A percentile compares a stretch with the other conserved stretches of the same genome.
Evolutionary conservation across 2,797 vertebrate genomes (phyloP).

Genomic region (Champsocephalus esox): DNA sequence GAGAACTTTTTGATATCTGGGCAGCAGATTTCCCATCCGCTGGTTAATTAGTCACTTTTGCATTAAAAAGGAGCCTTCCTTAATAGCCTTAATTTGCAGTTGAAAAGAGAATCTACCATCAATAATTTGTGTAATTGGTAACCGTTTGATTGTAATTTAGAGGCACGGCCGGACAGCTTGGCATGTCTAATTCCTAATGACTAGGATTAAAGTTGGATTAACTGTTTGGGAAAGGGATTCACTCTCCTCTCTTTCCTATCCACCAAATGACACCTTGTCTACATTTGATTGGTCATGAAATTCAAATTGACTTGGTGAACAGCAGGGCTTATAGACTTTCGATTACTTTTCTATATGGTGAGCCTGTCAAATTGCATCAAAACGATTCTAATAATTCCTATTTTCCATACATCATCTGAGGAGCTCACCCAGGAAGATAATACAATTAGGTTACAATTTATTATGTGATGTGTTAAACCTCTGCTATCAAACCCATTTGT

Average conservation of each 20-base stretch:
- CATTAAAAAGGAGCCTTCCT: slow-evolving; percentile 99
- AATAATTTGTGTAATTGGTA: slow-evolving; percentile 99
- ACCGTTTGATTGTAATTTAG: slow-evolving; percentile 99
- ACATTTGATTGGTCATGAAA: slow-evolving; percentile 94
- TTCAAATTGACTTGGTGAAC: slow-evolving; percentile 84
- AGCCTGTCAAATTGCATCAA: slow-evolving; percentile 71
- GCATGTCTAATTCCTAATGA: slow-evolving; percentile 99
- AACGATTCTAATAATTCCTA: slow-evolving; percentile 60
- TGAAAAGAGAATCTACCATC: slow-evolving; percentile 99
- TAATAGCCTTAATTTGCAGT: slow-evolving; percentile 99
- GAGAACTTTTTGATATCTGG: slow-evolving; percentile 99
- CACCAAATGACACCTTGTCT: slow-evolving; percentile 95
- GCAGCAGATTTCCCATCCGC: slow-evolving; percentile 99
- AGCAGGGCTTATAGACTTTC: slow-evolving; percentile 70
- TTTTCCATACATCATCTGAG: slow-evolving; percentile 40
- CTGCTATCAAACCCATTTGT: slow-evolving; percentile 71
- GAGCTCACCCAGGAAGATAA: slow-evolving; percentile 40
- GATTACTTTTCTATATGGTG: slow-evolving; percentile 66
- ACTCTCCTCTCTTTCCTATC: slow-evolving; percentile 82
- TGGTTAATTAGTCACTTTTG: slow-evolving; percentile 99
- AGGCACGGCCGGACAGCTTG: slow-evolving; percentile 99
- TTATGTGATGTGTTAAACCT: slow-evolving; percentile 70
- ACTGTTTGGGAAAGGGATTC: slow-evolving; percentile 98
- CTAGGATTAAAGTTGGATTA: slow-evolving; percentile 99
- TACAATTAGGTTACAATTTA: slow-evolving; percentile 65